These are phyloP conservation scores for Sesia bembeciformis DNA, from an alignment of 2,888 invertebrate genomes.

Conservation along the genomic window DNA sequence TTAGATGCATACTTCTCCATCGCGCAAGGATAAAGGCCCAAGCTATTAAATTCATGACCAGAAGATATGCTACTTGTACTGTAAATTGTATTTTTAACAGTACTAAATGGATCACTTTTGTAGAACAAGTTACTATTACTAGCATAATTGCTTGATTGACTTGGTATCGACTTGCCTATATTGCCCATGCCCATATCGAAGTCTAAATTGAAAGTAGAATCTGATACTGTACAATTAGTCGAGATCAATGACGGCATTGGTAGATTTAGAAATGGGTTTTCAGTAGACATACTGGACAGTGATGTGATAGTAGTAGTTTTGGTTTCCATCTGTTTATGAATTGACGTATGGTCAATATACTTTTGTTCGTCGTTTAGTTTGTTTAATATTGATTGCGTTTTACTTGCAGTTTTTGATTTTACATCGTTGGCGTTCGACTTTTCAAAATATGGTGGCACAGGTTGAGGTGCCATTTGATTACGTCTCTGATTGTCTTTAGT, in stretches of 20 bases:
- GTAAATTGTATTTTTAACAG: constrained; percentile 56
- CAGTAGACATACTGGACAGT: constrained; percentile 31
- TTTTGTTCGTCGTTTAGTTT: constrained; percentile 38
- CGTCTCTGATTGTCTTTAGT: constrained; percentile 21
- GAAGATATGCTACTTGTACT: constrained; percentile 62
- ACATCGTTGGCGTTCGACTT: constrained; percentile 24
- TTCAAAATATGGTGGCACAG: constrained; percentile 30
- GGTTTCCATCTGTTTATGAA: constrained; percentile 23
- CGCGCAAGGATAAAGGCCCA: constrained; percentile 63
- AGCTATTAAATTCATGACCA: constrained; percentile 57
- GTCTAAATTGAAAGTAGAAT: constrained; percentile 48
- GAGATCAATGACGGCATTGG: constrained; percentile 50
- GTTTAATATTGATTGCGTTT: constrained; percentile 15
- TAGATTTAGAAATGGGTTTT: constrained; percentile 59
- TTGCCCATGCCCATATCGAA: constrained; percentile 41
- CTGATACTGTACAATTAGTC: constrained; percentile 40
- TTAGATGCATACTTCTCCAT: constrained; percentile 62
- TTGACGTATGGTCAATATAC: constrained; percentile 22
- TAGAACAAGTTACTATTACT: constrained; percentile 54
- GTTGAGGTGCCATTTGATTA: constrained; percentile 29
- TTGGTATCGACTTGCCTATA: constrained; percentile 40
- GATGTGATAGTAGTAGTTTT: constrained; percentile 25
- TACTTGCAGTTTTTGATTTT: constrained; percentile 25
- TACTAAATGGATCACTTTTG: constrained; percentile 56
- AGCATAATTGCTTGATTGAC: constrained; percentile 35